phyloP scores from a whole-genome alignment of 1,140 invertebrate genomes.

The Papilio dardanus region DNA sequence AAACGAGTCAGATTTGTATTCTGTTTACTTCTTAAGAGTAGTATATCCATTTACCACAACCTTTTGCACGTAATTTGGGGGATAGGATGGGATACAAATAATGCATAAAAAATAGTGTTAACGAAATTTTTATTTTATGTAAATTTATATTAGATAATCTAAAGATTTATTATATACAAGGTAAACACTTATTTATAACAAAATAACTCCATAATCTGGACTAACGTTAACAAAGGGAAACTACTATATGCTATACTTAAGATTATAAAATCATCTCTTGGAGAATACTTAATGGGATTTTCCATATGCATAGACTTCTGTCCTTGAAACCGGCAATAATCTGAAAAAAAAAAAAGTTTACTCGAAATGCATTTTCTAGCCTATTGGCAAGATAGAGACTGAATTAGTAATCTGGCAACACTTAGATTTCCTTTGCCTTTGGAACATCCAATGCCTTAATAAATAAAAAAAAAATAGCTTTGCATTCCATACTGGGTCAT shows the following conservation, averaged over 20 bases:
- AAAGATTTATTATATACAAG: slow-evolving; percentile 38
- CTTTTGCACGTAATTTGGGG: not conserved
- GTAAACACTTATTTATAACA: slow-evolving; percentile 15
- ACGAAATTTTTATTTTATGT: slow-evolving; percentile 36
- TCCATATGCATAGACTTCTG: slow-evolving; percentile 83
- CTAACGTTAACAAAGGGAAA: slow-evolving; percentile 46
- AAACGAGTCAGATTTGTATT: too few species aligned
- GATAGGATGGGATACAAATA: not conserved
- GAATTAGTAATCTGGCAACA: not conserved
- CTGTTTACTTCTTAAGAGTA: not conserved
- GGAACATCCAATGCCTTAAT: too few species aligned
- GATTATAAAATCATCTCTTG: slow-evolving; percentile 80
- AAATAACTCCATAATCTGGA: slow-evolving; percentile 28
- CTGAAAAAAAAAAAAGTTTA: slow-evolving; percentile 72
- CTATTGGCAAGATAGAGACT: not conserved
- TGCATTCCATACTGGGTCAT: too few species aligned
- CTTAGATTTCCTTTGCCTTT: too few species aligned
- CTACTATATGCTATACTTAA: slow-evolving; percentile 49
- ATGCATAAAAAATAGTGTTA: not conserved
- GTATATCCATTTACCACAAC: not conserved
- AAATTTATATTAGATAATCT: slow-evolving; percentile 43
- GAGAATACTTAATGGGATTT: slow-evolving; percentile 80
- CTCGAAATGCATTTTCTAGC: not conserved
- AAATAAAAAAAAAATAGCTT: too few species aligned
- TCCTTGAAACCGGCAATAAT: slow-evolving; percentile 86